Percentiles rank a stretch among this genome's conserved stretches.
phyloP scores from a whole-genome alignment of 2,888 invertebrate species.

The Resseliella maxima region DNA sequence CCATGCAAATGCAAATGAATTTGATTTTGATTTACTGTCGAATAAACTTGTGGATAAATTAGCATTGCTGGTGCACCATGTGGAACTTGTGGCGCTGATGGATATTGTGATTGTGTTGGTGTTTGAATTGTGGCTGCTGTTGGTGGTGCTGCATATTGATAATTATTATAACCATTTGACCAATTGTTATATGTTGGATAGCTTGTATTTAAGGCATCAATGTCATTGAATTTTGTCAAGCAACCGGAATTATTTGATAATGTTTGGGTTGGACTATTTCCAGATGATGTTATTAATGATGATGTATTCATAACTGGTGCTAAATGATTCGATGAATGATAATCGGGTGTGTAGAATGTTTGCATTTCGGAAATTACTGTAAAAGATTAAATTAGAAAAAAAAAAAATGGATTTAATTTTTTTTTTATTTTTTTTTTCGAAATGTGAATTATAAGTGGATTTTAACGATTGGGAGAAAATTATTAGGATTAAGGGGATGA shows the following conservation, averaged over 20 bases:
- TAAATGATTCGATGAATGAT: conserved; percentile 63
- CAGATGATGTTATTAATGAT: conserved; percentile 1
- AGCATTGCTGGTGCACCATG: conserved; percentile 75
- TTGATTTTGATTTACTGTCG: conserved; percentile 88
- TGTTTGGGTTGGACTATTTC: conserved; percentile 16
- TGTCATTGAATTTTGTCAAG: conserved; percentile 61
- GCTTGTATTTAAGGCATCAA: conserved; percentile 64
- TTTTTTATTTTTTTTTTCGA: neutral
- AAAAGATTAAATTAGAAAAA: conserved; percentile 59
- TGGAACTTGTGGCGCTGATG: conserved; percentile 66
- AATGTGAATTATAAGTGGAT: neutral
- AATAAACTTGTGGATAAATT: conserved; percentile 81
- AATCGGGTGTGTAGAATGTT: conserved; percentile 69
- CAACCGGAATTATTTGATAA: conserved; percentile 17
- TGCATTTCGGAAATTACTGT: conserved; percentile 72
- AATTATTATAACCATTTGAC: conserved; percentile 77
- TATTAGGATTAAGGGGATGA: too few relatives aligned
- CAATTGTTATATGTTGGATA: conserved; percentile 66
- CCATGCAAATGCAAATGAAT: conserved; percentile 83
- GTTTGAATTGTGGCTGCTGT: conserved; percentile 65
- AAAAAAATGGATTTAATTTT: conserved; percentile 36
- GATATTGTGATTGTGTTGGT: conserved; percentile 70
- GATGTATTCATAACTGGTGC: conserved; percentile 61
- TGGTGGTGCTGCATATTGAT: conserved; percentile 71
- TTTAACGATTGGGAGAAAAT: neutral